Percentiles rank a stretch among this genome's conserved stretches.
These are phyloP conservation scores for Adoxophyes honmai DNA, from an alignment of 1,140 invertebrate species.

Conservation along the genomic window DNA sequence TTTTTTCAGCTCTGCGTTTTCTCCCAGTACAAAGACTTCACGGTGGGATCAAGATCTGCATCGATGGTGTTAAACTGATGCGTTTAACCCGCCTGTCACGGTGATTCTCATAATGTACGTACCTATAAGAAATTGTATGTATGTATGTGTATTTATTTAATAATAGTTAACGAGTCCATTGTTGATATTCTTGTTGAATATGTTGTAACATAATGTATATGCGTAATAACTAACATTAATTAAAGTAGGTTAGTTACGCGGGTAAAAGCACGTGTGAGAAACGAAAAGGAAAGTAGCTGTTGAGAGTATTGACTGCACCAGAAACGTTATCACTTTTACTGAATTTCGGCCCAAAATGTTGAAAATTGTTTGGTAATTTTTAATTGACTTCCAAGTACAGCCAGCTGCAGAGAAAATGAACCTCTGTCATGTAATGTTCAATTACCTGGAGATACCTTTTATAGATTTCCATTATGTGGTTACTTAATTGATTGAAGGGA, in stretches of 20 bases:
- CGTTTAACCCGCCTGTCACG: constrained; percentile 17
- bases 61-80: constrained; percentile 64
- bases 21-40: constrained; percentile 94
- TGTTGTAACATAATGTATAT: constrained; percentile 67
- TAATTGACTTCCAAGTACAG: too few relatives aligned
- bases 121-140: constrained; percentile 14
- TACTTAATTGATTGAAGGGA: too few relatives aligned
- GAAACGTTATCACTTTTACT: not conserved
- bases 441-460: too few relatives aligned
- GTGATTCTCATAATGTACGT: constrained; percentile 34
- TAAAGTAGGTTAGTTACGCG: constrained; percentile 16
- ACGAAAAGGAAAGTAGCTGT: constrained; percentile 1
- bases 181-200: constrained; percentile 76
- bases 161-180: constrained; percentile 67
- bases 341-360: too few relatives aligned
- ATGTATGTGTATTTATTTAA: constrained; percentile 48
- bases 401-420: too few relatives aligned
- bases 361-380: too few relatives aligned
- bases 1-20: constrained; percentile 91
- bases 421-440: too few relatives aligned
- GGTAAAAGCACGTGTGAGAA: constrained; percentile 17
- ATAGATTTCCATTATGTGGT: too few relatives aligned
- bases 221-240: constrained; percentile 26
- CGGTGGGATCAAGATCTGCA: constrained; percentile 78
- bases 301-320: not conserved